phyloP scores from a whole-genome alignment of 2,888 invertebrate genomes.

The Poecilus cupreus region DNA sequence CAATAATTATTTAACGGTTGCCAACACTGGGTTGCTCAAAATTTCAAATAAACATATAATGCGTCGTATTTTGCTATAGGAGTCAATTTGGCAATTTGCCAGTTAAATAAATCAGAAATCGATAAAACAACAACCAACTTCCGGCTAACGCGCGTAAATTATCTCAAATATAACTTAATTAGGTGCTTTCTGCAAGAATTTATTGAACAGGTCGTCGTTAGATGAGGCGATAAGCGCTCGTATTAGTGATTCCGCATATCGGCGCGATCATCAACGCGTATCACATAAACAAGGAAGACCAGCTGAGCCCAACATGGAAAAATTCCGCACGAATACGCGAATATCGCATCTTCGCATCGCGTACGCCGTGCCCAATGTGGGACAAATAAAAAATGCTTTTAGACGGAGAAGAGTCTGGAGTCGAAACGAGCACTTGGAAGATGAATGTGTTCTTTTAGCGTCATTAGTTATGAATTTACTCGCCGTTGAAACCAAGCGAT shows the following conservation, averaged over 20 bases:
- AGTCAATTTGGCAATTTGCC: neutral
- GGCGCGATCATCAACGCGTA: neutral
- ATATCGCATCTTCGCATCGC: neutral
- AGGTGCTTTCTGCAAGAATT: conserved; percentile 7
- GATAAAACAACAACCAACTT: neutral
- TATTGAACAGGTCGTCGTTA: conserved; percentile 30
- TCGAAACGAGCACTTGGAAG: neutral
- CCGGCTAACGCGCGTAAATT: conserved; percentile 1
- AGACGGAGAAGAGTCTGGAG: neutral
- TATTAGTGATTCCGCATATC: neutral
- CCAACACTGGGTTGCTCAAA: too few species aligned
- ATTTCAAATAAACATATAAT: too few species aligned
- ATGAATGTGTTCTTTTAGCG: conserved; percentile 38
- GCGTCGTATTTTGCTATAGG: too few species aligned
- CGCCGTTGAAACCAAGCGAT: neutral
- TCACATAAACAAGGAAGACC: neutral
- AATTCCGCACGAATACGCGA: conserved; percentile 7
- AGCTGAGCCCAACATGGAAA: neutral
- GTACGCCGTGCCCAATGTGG: conserved; percentile 28
- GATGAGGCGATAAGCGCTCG: conserved; percentile 12
- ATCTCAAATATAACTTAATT: conserved; percentile 35
- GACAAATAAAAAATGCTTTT: conserved; percentile 32
- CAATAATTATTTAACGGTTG: too few species aligned
- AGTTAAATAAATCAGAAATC: neutral
- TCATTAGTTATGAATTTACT: conserved; percentile 46